Conservation (phyloP, 1,140 invertebrate genomes). For the Magallana angulata region DNA sequence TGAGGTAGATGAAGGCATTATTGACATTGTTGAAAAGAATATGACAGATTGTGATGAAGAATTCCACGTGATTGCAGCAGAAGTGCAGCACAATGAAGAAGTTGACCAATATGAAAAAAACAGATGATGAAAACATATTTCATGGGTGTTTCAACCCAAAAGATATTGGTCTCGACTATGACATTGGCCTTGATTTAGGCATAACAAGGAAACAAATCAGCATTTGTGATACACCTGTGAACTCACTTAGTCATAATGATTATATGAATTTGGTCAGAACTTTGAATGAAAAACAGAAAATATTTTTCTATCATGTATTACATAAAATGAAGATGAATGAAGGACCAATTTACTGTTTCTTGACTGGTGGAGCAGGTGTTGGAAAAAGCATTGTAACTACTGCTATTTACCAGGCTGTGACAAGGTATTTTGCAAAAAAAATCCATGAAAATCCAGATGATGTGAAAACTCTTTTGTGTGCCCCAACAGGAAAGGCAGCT, state of each 20-base stretch:
- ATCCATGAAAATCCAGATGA: conserved; percentile 47
- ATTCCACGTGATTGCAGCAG: conserved; percentile 22
- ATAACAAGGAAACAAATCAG: conserved; percentile 10
- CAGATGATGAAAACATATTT: neutral
- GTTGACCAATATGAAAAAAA: neutral
- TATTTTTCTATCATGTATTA: conserved; percentile 52
- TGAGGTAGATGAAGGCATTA: conserved; percentile 27
- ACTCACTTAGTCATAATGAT: conserved; percentile 42
- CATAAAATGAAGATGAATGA: conserved; percentile 40
- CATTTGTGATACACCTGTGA: neutral
- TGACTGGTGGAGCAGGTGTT: conserved; percentile 61
- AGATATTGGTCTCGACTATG: neutral
- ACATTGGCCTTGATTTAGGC: conserved; percentile 52
- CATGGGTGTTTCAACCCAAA: conserved; percentile 40
- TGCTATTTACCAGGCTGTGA: conserved; percentile 52
- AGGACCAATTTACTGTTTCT: conserved; percentile 41
- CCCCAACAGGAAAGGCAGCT: conserved; percentile 55
- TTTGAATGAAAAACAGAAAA: conserved; percentile 46
- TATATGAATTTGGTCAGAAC: conserved; percentile 33
- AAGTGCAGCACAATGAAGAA: conserved; percentile 30
- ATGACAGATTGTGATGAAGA: neutral
- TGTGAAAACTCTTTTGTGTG: conserved; percentile 44
- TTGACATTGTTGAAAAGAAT: neutral
- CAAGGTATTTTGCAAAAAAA: conserved; percentile 25
- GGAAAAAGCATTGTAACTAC: conserved; percentile 60